Evolutionary conservation across 2,888 invertebrate species (phyloP).

Genomic region (Hydrotaea cyrtoneurina): DNA sequence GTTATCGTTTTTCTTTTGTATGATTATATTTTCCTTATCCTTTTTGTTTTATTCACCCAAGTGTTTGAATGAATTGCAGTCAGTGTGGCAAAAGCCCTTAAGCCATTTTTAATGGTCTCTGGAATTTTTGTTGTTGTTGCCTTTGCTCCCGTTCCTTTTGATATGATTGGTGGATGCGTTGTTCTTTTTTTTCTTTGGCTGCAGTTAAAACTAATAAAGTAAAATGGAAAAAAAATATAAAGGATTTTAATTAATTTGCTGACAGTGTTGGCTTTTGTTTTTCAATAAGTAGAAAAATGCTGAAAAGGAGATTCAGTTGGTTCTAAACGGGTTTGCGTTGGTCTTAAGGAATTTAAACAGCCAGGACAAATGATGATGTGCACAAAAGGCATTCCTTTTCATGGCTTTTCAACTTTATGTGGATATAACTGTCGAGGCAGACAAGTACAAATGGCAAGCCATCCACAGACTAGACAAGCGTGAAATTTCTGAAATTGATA

Average conservation of each 20-base stretch:
- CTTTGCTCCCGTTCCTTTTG: background rate
- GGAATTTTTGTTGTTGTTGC: no score
- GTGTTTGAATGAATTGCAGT: constrained; percentile 20
- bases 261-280: constrained; percentile 1
- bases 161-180: background rate
- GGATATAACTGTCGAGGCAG: no score
- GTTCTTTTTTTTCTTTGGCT: background rate
- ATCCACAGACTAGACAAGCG: no score
- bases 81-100: constrained; percentile 30
- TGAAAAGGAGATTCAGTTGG: no score
- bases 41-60: background rate
- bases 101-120: constrained; percentile 31
- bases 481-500: no score
- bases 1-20: background rate
- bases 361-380: no score
- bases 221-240: background rate
- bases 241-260: constrained; percentile 30
- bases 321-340: no score
- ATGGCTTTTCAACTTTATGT: no score
- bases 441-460: no score
- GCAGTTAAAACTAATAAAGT: constrained; percentile 28
- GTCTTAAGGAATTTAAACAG: no score
- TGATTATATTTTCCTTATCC: background rate
- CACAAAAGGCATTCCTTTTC: no score
- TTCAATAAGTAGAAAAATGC: background rate